Evolutionary conservation across 2,113 vertebrate species (phyloP).

Genomic region (Morphnarchus princeps): DNA sequence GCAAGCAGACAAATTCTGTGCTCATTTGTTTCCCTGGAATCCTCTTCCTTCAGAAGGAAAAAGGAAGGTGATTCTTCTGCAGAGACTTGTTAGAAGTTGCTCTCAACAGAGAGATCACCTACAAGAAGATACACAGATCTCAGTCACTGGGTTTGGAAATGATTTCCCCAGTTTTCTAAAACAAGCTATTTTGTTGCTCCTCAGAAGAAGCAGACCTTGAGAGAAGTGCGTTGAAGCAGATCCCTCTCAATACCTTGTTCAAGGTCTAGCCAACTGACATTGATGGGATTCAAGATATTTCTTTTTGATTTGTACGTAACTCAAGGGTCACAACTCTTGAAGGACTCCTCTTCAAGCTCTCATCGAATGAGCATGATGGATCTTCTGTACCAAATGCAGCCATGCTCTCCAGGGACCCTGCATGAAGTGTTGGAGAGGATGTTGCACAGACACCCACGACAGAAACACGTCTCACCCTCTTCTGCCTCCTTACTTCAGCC

Average conservation of each 20-base stretch:
- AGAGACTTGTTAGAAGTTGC: not conserved
- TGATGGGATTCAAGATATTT: not conserved
- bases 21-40: not conserved
- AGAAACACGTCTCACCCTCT: not conserved
- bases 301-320: not conserved
- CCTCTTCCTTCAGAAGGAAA: not conserved
- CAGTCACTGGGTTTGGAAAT: not conserved
- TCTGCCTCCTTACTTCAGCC: not conserved
- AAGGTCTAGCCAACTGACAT: not conserved
- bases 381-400: not conserved
- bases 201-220: not conserved
- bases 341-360: not conserved
- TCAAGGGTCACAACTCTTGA: not conserved
- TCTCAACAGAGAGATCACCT: not conserved
- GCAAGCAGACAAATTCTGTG: not conserved
- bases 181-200: not conserved
- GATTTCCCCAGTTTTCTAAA: not conserved
- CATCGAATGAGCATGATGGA: not conserved
- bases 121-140: not conserved
- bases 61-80: not conserved
- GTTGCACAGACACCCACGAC: not conserved
- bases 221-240: not conserved
- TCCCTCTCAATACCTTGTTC: not conserved
- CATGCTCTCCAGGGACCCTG: not conserved
- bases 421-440: not conserved